Evolutionary conservation across 1,140 invertebrate species (phyloP), one percentile per base, ranked within the genome.

Genomic region (Nymphalis io): DNA sequence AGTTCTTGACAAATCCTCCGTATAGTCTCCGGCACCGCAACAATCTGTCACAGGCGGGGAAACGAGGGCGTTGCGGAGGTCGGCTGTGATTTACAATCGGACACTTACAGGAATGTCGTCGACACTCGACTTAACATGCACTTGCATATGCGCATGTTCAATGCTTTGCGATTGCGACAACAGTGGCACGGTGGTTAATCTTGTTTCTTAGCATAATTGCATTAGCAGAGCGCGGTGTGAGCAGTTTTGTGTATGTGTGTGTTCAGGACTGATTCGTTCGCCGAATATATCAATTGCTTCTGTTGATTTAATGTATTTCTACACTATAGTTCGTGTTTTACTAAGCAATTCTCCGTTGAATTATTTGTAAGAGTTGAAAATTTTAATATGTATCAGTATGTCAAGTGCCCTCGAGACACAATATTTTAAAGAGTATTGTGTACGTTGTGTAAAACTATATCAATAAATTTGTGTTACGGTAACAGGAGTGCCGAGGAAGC

Each of bases 181-280:
- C 46, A 55, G 38, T 23, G 62, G 51, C 20, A 27, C 21, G 48
- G 33, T 57, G 62, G 42, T 64, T 64, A 64, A 64, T 64, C 62
- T 57, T 57, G 62, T 64, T 64, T 64, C 51, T 64, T 64, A 64
- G 62, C 62, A 55, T 64, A 64, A 64, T 42, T 55, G 51, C 48
- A 57, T 63, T 53, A 62, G 44, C 60, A 20, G 42, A 40, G 18
- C 38, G 20, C 59, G 18, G 39, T 23, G 18, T n/a, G 15, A 20
- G 10, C 27, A 33, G 5, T 1, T 27, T 27, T 5, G 23, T 13
- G 16, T 18, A 3, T 20, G 46, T 51, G n/a, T 12, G 6, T 8
- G 15, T 4, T 6, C 0, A 0, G 18, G 46, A 21, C 16, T 55
- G 1, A 55, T 23, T 23, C 15, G n/a, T 8, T 55, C 20, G 20